Conservation (phyloP, 2,888 invertebrate genomes). For the Cosmia trapezina region DNA sequence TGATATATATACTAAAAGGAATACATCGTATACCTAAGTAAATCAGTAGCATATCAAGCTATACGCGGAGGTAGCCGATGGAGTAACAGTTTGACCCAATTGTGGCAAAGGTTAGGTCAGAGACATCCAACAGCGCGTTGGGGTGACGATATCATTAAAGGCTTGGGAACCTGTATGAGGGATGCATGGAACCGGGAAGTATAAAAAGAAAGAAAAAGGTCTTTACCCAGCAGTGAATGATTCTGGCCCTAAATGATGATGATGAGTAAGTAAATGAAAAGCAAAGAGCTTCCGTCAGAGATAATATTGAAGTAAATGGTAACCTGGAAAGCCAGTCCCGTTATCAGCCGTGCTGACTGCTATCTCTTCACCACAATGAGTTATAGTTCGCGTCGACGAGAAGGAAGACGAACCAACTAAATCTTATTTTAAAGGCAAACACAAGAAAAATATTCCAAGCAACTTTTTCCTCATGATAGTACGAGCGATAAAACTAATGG, state of each 20-base stretch:
- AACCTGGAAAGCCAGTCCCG: rapidly evolving
- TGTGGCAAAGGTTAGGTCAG: neutral
- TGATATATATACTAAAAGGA: neutral
- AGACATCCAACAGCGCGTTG: neutral
- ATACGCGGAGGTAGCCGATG: too few relatives aligned
- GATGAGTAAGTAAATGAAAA: neutral
- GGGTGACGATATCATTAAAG: neutral
- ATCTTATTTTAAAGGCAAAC: slow-evolving; percentile 46
- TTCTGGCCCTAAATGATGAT: neutral
- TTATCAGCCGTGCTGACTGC: too few relatives aligned
- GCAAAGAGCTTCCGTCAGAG: neutral
- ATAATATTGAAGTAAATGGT: neutral
- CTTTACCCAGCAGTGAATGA: neutral
- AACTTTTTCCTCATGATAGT: slow-evolving; percentile 60
- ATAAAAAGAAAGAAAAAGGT: neutral
- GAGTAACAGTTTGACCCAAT: neutral
- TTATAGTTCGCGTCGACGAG: neutral
- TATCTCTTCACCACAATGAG: neutral
- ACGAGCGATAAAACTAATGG: slow-evolving; percentile 63
- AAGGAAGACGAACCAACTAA: slow-evolving; percentile 27
- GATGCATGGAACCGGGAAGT: neutral
- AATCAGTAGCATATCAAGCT: neutral
- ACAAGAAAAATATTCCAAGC: slow-evolving; percentile 38
- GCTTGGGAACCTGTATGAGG: neutral
- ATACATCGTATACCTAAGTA: neutral